Conservation (phyloP, 2,113 vertebrate species). For the Atractosteus spatula region DNA sequence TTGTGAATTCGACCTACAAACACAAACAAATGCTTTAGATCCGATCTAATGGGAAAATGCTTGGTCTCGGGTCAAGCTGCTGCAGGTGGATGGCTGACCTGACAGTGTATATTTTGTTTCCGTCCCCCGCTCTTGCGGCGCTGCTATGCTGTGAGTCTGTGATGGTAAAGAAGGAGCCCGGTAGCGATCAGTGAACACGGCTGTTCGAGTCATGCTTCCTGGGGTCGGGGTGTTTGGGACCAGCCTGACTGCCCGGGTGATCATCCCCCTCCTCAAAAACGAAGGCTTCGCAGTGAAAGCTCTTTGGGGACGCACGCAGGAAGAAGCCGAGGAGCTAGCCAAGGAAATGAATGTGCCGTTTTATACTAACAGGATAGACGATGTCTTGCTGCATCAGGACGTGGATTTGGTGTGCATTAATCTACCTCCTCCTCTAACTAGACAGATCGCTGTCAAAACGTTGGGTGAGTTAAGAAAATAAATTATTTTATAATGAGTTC, state of each 20-base stretch:
- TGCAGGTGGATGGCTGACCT: slow-evolving; percentile 61
- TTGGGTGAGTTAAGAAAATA: slow-evolving; percentile 75
- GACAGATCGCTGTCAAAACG: slow-evolving; percentile 95
- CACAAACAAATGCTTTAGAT: slow-evolving; percentile 17
- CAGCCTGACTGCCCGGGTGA: slow-evolving; percentile 89
- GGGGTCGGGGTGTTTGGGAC: slow-evolving; percentile 97
- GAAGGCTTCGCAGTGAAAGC: slow-evolving; percentile 94
- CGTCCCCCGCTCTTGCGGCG: slow-evolving; percentile 25
- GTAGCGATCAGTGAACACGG: slow-evolving; percentile 19
- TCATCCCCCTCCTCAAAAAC: slow-evolving; percentile 90
- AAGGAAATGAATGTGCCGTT: slow-evolving; percentile 95
- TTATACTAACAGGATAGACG: slow-evolving; percentile 95
- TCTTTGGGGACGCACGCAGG: slow-evolving; percentile 91
- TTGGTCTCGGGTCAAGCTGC: slow-evolving; percentile 35
- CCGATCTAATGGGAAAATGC: slow-evolving; percentile 51
- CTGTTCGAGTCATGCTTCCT: slow-evolving; percentile 82
- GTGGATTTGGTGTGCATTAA: slow-evolving; percentile 97
- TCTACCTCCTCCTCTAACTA: slow-evolving; percentile 91
- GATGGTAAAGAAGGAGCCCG: slow-evolving; percentile 10
- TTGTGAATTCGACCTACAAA: slow-evolving; percentile 16
- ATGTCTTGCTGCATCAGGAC: slow-evolving; percentile 93
- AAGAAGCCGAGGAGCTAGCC: slow-evolving; percentile 96
- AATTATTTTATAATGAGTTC: too few species aligned
- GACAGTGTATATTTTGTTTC: slow-evolving; percentile 29
- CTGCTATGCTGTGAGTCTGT: slow-evolving; percentile 12